Conservation (phyloP, 2,113 vertebrate genomes). For the Syngnathus floridae region DNA sequence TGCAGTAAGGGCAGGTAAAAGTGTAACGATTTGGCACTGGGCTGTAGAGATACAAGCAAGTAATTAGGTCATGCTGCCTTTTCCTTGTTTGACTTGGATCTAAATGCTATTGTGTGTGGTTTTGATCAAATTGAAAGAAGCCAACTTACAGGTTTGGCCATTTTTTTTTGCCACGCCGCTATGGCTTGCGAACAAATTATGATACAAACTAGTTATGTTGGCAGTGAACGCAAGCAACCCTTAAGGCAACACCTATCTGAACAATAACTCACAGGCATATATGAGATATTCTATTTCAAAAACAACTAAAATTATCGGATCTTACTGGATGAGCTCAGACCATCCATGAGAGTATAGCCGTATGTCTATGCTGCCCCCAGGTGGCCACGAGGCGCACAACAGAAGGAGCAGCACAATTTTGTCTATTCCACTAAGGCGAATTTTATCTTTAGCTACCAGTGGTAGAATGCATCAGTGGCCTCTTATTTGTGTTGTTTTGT, state of each 20-base stretch:
- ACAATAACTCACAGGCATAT: not conserved
- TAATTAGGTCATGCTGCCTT: not conserved
- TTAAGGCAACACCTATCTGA: not conserved
- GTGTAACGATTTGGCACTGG: conserved; percentile 91
- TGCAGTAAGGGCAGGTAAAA: conserved; percentile 92
- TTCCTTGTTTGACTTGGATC: not conserved
- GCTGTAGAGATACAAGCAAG: conserved; percentile 69
- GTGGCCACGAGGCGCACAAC: no score
- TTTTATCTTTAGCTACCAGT: no score
- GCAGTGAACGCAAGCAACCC: not conserved
- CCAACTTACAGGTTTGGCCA: no score
- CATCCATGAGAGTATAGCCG: not conserved
- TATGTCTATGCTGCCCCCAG: no score
- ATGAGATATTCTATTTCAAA: not conserved
- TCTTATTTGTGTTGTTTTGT: not conserved
- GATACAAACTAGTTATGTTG: no score
- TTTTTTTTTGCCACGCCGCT: no score
- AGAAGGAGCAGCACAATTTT: no score
- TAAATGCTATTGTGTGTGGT: not conserved
- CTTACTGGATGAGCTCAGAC: not conserved
- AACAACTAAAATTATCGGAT: not conserved
- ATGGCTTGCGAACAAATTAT: no score
- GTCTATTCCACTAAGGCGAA: no score
- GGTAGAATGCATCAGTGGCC: not conserved
- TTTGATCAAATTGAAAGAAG: no score